Base-by-base conservation (phyloP, 2,113 vertebrate genomes). In the Datnioides undecimradiatus region DNA sequence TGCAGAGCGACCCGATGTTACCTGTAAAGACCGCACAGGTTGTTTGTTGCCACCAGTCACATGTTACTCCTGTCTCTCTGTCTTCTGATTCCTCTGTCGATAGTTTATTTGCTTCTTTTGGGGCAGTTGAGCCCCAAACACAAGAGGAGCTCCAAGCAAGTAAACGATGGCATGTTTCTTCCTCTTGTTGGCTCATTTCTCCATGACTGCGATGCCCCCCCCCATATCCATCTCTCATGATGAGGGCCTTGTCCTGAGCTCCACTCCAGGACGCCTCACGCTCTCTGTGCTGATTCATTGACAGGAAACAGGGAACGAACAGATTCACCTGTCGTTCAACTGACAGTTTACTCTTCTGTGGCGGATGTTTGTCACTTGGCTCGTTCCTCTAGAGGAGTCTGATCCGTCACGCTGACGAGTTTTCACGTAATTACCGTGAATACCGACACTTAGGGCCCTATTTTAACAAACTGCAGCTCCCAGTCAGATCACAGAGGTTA, bases 131-230 rank as follows among this genome's bases (percentile, higher is more conserved):
- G 97, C 94, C 96, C 96, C 93, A 96, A 95, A 96, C 96, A 96
- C 97, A 97, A 97, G 97, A 97, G 96, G 97, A 97, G 90, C 96
- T 96, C 92, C 96, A 98, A 97, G 96, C 97, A 98, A 97, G 96
- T 97, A 97, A 95, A 94, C 86, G 93, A 97, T 95, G 97, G 97
- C 97, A 98, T 96, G 97, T 98, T 97, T 96, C 93, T 91, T 95
- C 73, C 88, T 91, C 63, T 84, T 87, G 93, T 87, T 94, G 94
- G 90, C 87, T 93, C 93, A 94, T 82, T 79, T 91, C 91, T 94
- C 90, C 91, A 93, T 94, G 70, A 93, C 76, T 92, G 91, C 90
- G 92, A 87, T 93, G 87, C 91, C 91, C 51, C 45, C 2, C 87
- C 91, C 51, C 45, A 1, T 87, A 83, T 96, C 89, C 94, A 95